phyloP scores from a whole-genome alignment of 37 sponge, comb jelly and placozoan genomes.

The Mnemiopsis leidyi region DNA sequence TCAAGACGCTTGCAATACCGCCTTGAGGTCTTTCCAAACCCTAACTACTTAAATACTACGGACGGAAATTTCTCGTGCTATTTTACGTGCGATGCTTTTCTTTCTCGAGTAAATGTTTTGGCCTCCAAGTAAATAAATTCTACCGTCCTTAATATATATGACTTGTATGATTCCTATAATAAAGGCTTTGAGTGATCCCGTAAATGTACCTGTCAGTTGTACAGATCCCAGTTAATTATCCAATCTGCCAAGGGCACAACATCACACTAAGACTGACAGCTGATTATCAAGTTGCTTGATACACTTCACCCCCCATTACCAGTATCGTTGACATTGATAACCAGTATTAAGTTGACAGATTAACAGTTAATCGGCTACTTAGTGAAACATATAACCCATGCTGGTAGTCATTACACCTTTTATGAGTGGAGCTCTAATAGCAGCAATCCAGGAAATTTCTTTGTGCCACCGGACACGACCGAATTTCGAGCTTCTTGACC shows the following conservation, averaged over 20 bases:
- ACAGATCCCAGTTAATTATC: too few relatives aligned
- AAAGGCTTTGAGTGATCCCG: too few relatives aligned
- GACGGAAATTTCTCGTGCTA: neutral
- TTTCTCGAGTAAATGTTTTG: too few relatives aligned
- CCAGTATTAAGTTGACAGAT: neutral
- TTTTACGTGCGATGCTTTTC: neutral
- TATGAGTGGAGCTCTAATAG: neutral
- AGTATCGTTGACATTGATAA: neutral
- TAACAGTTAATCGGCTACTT: neutral
- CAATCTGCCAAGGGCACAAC: too few relatives aligned
- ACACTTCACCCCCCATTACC: too few relatives aligned
- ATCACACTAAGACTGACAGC: too few relatives aligned
- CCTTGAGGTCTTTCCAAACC: neutral
- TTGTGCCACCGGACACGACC: neutral
- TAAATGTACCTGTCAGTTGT: too few relatives aligned
- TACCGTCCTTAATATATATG: too few relatives aligned
- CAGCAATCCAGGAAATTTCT: neutral
- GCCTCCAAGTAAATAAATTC: too few relatives aligned
- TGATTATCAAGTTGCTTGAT: too few relatives aligned
- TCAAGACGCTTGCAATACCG: neutral
- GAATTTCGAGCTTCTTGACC: neutral
- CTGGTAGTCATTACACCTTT: neutral
- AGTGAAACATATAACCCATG: neutral
- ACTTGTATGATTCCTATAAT: too few relatives aligned
- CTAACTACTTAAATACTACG: neutral